Percentiles rank a stretch among this genome's conserved stretches.
Conservation (phyloP, 2,888 invertebrate genomes). For the Latrodectus hesperus region DNA sequence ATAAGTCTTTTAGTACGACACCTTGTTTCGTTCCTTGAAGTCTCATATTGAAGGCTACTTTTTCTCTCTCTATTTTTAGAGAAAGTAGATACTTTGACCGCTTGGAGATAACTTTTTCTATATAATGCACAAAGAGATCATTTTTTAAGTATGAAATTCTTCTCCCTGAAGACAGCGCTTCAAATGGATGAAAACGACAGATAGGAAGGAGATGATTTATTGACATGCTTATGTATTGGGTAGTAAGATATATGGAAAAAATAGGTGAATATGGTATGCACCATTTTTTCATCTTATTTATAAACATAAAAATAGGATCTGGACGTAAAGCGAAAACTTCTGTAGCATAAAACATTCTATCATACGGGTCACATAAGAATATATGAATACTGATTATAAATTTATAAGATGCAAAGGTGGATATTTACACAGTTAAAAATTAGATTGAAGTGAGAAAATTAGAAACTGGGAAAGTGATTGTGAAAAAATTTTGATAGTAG, state of each 20-base stretch:
- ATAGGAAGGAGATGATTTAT: slow-evolving; percentile 50
- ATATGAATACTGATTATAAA: too few species aligned
- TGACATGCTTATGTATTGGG: slow-evolving; percentile 51
- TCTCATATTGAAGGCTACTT: slow-evolving; percentile 13
- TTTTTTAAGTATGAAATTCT: slow-evolving; percentile 41
- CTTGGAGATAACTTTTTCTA: slow-evolving; percentile 12
- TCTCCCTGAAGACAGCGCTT: slow-evolving; percentile 32
- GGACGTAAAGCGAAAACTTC: too few species aligned
- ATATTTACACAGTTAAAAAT: too few species aligned
- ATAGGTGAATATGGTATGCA: too few species aligned
- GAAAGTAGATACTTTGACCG: slow-evolving; percentile 40
- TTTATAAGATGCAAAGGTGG: too few species aligned
- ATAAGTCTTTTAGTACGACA: slow-evolving; percentile 44
- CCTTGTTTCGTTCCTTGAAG: slow-evolving; percentile 49
- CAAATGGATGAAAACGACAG: slow-evolving; percentile 11
- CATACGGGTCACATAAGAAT: too few species aligned
- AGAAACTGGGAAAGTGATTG: too few species aligned
- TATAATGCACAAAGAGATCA: slow-evolving; percentile 43
- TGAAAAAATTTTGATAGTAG: too few species aligned
- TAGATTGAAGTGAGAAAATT: too few species aligned
- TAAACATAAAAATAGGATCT: too few species aligned
- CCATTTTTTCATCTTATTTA: too few species aligned
- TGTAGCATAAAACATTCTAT: too few species aligned
- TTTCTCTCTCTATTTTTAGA: slow-evolving; percentile 21
- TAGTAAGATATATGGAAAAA: neutral